Percentiles rank a stretch among this genome's conserved stretches.
Evolutionary conservation across 2,113 vertebrate genomes (phyloP).

Genomic region (Thunnus thynnus): DNA sequence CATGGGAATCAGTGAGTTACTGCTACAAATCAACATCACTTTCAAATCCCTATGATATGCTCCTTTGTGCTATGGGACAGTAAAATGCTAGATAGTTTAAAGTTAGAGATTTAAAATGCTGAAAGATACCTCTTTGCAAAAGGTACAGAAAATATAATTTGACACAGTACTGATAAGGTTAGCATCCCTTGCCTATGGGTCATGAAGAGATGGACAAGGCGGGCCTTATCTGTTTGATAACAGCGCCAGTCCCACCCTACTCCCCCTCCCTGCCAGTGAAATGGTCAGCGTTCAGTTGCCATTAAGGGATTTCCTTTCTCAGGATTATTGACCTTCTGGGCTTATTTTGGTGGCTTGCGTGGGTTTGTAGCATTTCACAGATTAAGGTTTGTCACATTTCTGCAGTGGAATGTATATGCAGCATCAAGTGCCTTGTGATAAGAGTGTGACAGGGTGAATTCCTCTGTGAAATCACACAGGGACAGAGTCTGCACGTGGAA

Average conservation of each 20-base stretch:
- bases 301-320: slow-evolving; percentile 75
- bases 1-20: background rate
- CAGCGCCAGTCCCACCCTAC: slow-evolving; percentile 21
- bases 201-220: slow-evolving; percentile 65
- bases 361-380: slow-evolving; percentile 69
- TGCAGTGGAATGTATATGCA: slow-evolving; percentile 51
- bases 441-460: slow-evolving; percentile 47
- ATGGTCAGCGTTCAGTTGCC: slow-evolving; percentile 67
- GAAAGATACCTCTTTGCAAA: background rate
- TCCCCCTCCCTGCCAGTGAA: slow-evolving; percentile 41
- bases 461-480: slow-evolving; percentile 40
- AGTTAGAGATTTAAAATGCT: background rate
- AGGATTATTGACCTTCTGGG: slow-evolving; percentile 74
- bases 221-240: slow-evolving; percentile 60
- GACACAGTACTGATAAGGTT: slow-evolving; percentile 57
- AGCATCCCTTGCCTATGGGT: slow-evolving; percentile 54
- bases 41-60: background rate
- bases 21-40: slow-evolving; percentile 1
- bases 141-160: slow-evolving; percentile 7
- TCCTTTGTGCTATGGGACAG: background rate
- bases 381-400: slow-evolving; percentile 60
- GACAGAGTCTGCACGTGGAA: slow-evolving; percentile 39
- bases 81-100: background rate
- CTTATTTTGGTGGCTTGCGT: slow-evolving; percentile 62
- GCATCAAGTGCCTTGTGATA: slow-evolving; percentile 44